A percentile compares a stretch with the other conserved stretches of the same genome.
Conservation (phyloP, 1,140 invertebrate genomes). For the Alviniconcha marisindica region DNA sequence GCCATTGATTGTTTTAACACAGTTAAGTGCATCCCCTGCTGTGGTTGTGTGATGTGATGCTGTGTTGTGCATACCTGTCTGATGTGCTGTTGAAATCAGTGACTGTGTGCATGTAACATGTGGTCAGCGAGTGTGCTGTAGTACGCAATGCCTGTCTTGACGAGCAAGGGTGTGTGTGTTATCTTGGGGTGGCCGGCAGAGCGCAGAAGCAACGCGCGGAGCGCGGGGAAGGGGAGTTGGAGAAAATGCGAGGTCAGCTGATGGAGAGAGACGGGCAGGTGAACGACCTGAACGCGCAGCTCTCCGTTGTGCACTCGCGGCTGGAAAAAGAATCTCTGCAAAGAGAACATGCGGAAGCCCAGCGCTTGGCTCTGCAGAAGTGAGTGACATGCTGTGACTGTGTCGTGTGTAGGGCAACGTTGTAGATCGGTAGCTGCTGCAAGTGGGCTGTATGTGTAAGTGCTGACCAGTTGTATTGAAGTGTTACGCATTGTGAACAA, state of each 20-base stretch:
- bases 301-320: constrained; percentile 57
- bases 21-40: too few relatives aligned
- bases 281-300: constrained; percentile 61
- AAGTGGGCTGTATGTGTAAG: not conserved
- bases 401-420: not conserved
- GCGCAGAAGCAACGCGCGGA: constrained; percentile 73
- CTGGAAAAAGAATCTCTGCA: constrained; percentile 67
- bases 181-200: constrained; percentile 52
- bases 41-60: too few relatives aligned
- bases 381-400: constrained; percentile 63
- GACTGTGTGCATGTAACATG: too few relatives aligned
- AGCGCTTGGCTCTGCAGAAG: constrained; percentile 67
- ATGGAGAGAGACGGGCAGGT: constrained; percentile 65
- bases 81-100: too few relatives aligned
- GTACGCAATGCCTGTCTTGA: too few relatives aligned
- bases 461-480: not conserved
- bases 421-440: not conserved
- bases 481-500: too few relatives aligned
- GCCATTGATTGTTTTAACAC: too few relatives aligned
- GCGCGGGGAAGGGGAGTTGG: constrained; percentile 67
- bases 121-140: too few relatives aligned
- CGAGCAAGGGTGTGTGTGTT: too few relatives aligned
- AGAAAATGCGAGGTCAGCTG: constrained; percentile 64
- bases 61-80: too few relatives aligned
- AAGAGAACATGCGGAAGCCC: constrained; percentile 57